Evolutionary conservation across 1,140 invertebrate species (phyloP), one percentile per base, ranked within the genome.

Genomic region (Armadillidium nasatum): DNA sequence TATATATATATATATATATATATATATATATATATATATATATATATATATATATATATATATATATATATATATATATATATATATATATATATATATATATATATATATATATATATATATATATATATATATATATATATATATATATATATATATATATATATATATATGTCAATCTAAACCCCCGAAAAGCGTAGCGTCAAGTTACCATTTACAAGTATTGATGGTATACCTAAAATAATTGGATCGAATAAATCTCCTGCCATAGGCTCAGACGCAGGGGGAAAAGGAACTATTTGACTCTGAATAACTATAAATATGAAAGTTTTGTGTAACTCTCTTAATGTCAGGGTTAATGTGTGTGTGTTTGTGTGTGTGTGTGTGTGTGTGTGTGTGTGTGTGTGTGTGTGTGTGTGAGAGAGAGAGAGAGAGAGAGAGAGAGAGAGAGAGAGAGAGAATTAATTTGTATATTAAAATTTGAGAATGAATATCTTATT

Each of bases 221-320:
- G 50, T 19, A 60, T 60, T 15, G 50, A 60, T 60, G 50, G 50
- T 60, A 60, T 60, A 60, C 50, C 50, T 60, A 60, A 60, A 60
- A 60, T 60, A 60, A 60, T 60, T 60, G 50, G 50, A 60, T 15
- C 50, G 50, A 60, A 60, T 60, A 60, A 60, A 60, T 60, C 50
- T 60, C 13, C 23, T 19, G 22, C n/a, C 11, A n/a, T 9, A 46
- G 69, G 44, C 21, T 33, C 43, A 15, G 10, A 15, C 9, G 45
- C 7, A n/a, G n/a, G n/a, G 44, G n/a, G n/a, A 43, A 66, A 45
- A 21, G 50, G 7, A 6, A 33, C 7, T 44, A 15, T 15, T 9
- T 22, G 70, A n/a, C 21, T 43, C 43, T n/a, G 44, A 21, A 11
- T 33, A 43, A 71, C 11, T 19, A 71, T 10, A 11, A 71, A 22